A percentile compares a stretch with the other conserved stretches of the same genome.
phyloP scores from a whole-genome alignment of 1,140 invertebrate species.

The Drosophila rhopaloa region DNA sequence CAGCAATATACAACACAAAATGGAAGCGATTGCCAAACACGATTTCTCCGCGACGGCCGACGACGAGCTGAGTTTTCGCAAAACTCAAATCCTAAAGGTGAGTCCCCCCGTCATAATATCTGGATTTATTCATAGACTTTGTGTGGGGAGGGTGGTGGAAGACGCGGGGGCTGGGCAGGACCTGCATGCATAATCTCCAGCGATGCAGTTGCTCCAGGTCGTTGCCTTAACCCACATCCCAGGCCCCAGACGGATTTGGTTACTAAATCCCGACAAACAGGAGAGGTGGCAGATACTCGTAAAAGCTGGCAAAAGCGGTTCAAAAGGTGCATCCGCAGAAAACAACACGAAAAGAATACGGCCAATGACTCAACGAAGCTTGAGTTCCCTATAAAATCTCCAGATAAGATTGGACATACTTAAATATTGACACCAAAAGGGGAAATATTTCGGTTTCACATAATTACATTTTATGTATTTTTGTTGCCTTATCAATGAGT shows the following conservation, averaged over 20 bases:
- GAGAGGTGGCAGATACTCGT: neutral
- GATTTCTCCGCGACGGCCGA: constrained; percentile 99
- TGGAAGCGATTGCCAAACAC: constrained; percentile 99
- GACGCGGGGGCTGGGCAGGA: neutral
- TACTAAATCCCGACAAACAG: constrained; percentile 18
- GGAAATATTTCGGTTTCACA: no score
- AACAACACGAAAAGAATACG: constrained; percentile 31
- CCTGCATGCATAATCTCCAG: constrained; percentile 45
- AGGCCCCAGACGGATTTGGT: constrained; percentile 34
- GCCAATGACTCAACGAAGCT: constrained; percentile 3
- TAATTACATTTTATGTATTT: no score
- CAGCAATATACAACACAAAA: constrained; percentile 83
- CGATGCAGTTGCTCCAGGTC: constrained; percentile 35
- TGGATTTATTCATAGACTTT: constrained; percentile 31
- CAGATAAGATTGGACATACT: neutral
- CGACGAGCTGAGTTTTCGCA: constrained; percentile 99
- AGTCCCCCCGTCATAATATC: constrained; percentile 38
- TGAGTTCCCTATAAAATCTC: constrained; percentile 6
- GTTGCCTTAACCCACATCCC: constrained; percentile 59
- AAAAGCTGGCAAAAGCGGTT: constrained; percentile 32
- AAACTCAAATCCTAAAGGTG: constrained; percentile 98
- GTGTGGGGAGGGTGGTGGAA: neutral
- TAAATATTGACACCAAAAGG: no score
- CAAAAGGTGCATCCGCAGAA: constrained; percentile 35
- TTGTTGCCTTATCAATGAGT: no score